Base-by-base conservation (phyloP, 2,888 invertebrate genomes). In the Ferrisia virgata region DNA sequence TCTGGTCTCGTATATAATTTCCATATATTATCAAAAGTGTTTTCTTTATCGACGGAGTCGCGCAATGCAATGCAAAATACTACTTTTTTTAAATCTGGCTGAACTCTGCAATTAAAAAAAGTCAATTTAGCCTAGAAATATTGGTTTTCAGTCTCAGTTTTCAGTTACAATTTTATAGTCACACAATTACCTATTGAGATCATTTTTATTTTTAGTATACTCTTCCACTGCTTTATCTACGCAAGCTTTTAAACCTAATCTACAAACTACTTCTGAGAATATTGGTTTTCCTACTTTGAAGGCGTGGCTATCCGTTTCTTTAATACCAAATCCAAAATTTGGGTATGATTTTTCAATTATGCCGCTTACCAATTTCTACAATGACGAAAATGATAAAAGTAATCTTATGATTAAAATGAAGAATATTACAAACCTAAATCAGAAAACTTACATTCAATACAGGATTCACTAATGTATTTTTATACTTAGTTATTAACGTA, bases 61-160 rank as follows among this genome's bases (percentile, higher is more conserved):
- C 86, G 28, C 15, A 83, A 36, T 11, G 36, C 85, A 18, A 58
- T 53, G 79, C 86, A 86, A 1, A 84, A 83, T 0, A 82, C 84
- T 22, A 85, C 81, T 76, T 83, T 81, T 72, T 85, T 85, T 25
- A 85, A 36, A 40, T 86, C 85, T 40, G 85, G 85, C 3, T 84
- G 84, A 36, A 86, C 85, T 25, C 86, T 86, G 36, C 15, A 76
- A 76, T 36, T 36, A 2, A 2, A 18, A 36, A 18, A 36, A 22
- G n/a, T 25, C 15, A 31, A 31, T 69, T 25, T 69, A 4, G n/a
- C n/a, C n/a, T n/a, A n/a, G n/a, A n/a, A n/a, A n/a, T n/a, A n/a
- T n/a, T n/a, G n/a, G n/a, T n/a, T n/a, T n/a, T n/a, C n/a, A n/a
- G n/a, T 31, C 9, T 15, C 33, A n/a, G 9, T 36, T 2, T 69